phyloP scores from a whole-genome alignment of 2,113 vertebrate genomes.

The Proteles cristata region DNA sequence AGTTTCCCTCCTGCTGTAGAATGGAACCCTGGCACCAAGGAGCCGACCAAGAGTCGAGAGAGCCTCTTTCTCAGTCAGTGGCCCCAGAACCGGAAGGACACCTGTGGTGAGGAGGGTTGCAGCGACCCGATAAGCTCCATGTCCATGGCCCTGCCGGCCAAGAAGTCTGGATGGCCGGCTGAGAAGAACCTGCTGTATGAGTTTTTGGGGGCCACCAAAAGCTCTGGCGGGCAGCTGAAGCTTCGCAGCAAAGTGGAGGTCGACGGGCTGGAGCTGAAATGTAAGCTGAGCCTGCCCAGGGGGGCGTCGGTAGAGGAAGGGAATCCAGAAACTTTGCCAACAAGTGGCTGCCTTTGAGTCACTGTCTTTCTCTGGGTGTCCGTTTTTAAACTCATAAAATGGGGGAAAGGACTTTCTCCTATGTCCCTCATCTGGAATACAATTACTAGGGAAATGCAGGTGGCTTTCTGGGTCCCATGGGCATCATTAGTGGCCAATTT shows the following conservation, averaged over 20 bases:
- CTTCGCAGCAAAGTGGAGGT: constrained; percentile 71
- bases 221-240: constrained; percentile 55
- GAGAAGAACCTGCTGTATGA: constrained; percentile 77
- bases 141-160: constrained; percentile 27
- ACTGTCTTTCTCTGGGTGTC: not conserved
- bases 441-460: not conserved
- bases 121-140: constrained; percentile 36
- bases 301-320: not conserved
- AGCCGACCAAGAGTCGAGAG: constrained; percentile 56
- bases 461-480: not conserved
- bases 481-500: not conserved
- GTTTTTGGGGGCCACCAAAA: constrained; percentile 73
- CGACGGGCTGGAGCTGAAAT: constrained; percentile 68
- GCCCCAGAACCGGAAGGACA: constrained; percentile 68
- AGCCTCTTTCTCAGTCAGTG: constrained; percentile 62
- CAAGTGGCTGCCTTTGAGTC: not conserved
- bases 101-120: constrained; percentile 42
- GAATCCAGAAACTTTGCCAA: not conserved
- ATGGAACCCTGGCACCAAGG: constrained; percentile 53
- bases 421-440: not conserved
- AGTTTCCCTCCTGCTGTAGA: constrained; percentile 56
- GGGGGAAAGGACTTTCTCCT: not conserved
- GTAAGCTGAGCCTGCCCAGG: constrained; percentile 42
- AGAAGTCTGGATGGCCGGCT: constrained; percentile 57
- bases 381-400: not conserved